Conservation (phyloP, 1,140 invertebrate species). For the Maconellicoccus hirsutus region DNA sequence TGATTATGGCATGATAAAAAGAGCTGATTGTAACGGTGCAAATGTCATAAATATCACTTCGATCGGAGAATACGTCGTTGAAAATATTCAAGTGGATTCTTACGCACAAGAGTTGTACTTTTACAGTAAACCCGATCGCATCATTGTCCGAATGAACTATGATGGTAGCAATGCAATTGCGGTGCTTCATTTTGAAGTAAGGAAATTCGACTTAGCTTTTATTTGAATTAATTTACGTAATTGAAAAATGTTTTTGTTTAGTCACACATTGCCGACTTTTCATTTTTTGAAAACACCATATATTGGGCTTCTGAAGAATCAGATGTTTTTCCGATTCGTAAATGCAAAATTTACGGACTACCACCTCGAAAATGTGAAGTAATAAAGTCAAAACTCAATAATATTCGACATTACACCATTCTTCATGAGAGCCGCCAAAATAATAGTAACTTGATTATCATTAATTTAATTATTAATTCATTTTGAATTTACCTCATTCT, state of each 20-base stretch:
- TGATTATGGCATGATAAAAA: constrained; percentile 50
- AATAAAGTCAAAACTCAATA: not conserved
- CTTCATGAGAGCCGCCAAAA: constrained; percentile 26
- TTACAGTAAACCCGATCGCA: constrained; percentile 27
- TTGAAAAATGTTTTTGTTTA: constrained; percentile 20
- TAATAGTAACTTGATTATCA: not conserved
- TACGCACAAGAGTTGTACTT: constrained; percentile 30
- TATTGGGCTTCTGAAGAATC: constrained; percentile 26
- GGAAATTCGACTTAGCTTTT: not conserved
- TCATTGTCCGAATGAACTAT: constrained; percentile 29
- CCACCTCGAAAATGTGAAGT: constrained; percentile 7
- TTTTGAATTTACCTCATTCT: too few relatives aligned
- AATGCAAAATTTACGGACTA: constrained; percentile 14
- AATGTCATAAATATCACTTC: constrained; percentile 25
- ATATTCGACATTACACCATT: not conserved
- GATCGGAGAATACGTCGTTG: constrained; percentile 22
- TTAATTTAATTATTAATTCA: not conserved
- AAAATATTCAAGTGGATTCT: constrained; percentile 31
- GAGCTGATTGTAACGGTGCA: constrained; percentile 28
- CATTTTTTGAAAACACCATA: constrained; percentile 30
- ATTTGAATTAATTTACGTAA: constrained; percentile 15
- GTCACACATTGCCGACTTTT: constrained; percentile 24
- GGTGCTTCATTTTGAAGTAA: constrained; percentile 27
- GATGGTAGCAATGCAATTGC: constrained; percentile 28
- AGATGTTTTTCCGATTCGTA: not conserved